Evolutionary conservation across 1,140 invertebrate species (phyloP), one percentile per base, ranked within the genome.

Genomic region (Battus philenor): DNA sequence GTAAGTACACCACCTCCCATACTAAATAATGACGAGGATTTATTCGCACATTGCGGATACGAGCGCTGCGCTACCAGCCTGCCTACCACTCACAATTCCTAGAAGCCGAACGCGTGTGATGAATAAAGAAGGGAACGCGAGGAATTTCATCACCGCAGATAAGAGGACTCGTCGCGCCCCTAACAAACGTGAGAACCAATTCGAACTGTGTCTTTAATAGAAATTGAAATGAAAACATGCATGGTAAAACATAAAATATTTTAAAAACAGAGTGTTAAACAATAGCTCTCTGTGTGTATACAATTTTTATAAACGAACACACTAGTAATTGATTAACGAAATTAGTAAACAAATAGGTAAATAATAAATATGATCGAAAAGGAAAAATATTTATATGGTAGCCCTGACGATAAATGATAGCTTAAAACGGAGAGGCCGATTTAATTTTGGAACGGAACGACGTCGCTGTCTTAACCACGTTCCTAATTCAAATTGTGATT

Each of bases 131-230:
- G 36, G 68, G 68, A 75, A 67, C 62, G 69, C 55, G 24, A 54
- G 68, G 77, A 78, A 82, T 85, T 78, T 68, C 63, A 70, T 73
- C 74, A 79, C 57, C 68, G 68, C 69, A 79, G 78, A 85, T 85
- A 82, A 78, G 63, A 84, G 71, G 69, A 65, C 38, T 29, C 24
- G 22, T 10, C 11, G 16, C 49, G 59, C 57, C 56, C 55, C 62
- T 47, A 27, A 51, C 24, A 38, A 60, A 72, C 67, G 71, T 81
- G 77, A 78, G 74, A 81, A 84, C 67, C 41, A 32, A 55, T 54
- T 55, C 13, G 36, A 51, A 50, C 58, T 46, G 10, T 32, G 46
- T 24, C 48, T 27, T 53, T 44, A 66, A 77, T 68, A 73, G 69
- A 69, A 73, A 55, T 55, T n/a, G 55, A 56, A 65, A 70, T 54